A percentile compares a stretch with the other conserved stretches of the same genome.
These are phyloP conservation scores for Betta splendens DNA, from an alignment of 2,797 vertebrate genomes.

Conservation along the genomic window DNA sequence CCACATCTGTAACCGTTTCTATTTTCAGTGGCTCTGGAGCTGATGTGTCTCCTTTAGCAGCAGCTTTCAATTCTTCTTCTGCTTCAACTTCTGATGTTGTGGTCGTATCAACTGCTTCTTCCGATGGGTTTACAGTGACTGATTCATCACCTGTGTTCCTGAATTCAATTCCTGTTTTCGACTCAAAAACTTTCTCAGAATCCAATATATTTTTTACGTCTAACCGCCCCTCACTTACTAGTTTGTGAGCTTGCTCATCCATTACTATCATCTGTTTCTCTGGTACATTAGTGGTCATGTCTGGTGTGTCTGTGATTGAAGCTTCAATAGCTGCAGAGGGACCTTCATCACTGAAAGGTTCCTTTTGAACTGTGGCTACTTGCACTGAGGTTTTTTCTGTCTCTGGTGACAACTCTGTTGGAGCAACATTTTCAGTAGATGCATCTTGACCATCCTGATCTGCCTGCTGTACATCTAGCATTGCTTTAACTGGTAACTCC, in stretches of 20 bases:
- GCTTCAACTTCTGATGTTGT: slow-evolving; percentile 16
- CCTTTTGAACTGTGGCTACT: slow-evolving; percentile 17
- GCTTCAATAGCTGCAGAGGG: slow-evolving; percentile 22
- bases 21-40: slow-evolving; percentile 3
- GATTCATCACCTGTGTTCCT: slow-evolving; percentile 15
- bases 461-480: slow-evolving; percentile 28
- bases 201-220: slow-evolving; percentile 8
- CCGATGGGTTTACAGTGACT: slow-evolving; percentile 29
- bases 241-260: slow-evolving; percentile 6
- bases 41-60: slow-evolving; percentile 19
- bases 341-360: slow-evolving; percentile 33
- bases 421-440: slow-evolving; percentile 20
- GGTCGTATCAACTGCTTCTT: slow-evolving; percentile 36
- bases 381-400: too few species aligned
- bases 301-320: slow-evolving; percentile 13
- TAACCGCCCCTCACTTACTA: slow-evolving; percentile 12
- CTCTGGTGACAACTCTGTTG: slow-evolving; percentile 22
- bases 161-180: slow-evolving; percentile 21
- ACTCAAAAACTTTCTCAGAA: slow-evolving; percentile 22
- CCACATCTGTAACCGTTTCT: neutral
- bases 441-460: slow-evolving; percentile 40
- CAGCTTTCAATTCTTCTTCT: slow-evolving; percentile 9
- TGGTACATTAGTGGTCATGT: slow-evolving; percentile 13
- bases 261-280: slow-evolving; percentile 26
- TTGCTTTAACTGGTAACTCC: slow-evolving; percentile 16